phyloP scores from a whole-genome alignment of 2,888 invertebrate species.

The Metacarcinus magister region DNA sequence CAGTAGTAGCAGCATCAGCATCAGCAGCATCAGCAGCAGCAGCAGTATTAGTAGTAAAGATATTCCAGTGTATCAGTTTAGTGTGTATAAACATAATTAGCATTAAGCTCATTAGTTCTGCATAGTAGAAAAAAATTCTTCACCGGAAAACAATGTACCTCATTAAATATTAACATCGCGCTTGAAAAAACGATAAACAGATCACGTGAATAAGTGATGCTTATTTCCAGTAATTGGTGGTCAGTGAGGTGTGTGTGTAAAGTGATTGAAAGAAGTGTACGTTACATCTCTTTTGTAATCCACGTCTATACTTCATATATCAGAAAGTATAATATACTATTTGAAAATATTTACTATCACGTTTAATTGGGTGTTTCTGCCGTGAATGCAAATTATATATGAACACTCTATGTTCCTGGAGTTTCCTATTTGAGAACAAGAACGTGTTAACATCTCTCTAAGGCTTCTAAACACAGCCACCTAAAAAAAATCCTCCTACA shows the following conservation, averaged over 20 bases:
- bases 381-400: not conserved
- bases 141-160: not conserved
- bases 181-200: not conserved
- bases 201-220: not conserved
- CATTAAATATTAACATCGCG: not conserved
- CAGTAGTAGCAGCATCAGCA: not conserved
- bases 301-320: no score
- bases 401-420: not conserved
- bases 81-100: not conserved
- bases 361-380: not conserved
- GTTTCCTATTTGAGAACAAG: not conserved
- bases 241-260: not conserved
- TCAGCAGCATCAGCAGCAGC: not conserved
- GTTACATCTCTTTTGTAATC: not conserved
- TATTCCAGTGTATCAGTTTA: not conserved
- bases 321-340: not conserved
- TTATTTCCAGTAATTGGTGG: not conserved
- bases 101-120: not conserved
- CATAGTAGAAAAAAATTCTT: not conserved
- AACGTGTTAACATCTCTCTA: not conserved
- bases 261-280: not conserved
- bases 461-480: not conserved
- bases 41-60: not conserved
- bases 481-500: not conserved
- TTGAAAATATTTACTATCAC: not conserved